Base-by-base conservation (phyloP, 2,888 invertebrate genomes). In the Listrodromus nycthemerus region DNA sequence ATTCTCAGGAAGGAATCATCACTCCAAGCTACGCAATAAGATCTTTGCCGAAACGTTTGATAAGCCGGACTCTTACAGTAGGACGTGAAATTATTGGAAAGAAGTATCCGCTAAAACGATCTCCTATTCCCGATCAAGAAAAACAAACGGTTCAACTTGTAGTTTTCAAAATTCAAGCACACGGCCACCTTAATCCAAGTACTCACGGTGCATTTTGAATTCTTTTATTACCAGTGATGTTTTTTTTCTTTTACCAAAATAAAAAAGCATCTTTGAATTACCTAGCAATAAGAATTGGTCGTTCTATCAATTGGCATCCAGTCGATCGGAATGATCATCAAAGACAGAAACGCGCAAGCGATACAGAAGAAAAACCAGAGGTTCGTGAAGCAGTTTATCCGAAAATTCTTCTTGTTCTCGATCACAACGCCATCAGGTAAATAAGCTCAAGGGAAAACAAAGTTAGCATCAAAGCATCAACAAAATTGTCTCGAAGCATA, bases 1-100 rank as follows among this genome's bases (percentile, higher is more conserved):
- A 16, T 41, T 13, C 41, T 45, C 19, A 77, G 77, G 67, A 77
- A 58, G 77, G 77, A 61, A 58, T 77, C 6, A 67, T 77, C 1
- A 61, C 69, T 1, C 58, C 77, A 1, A 13, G 61, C 30, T 77
- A 19, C 10, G 37, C 37, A 1, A 37, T 37, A 37, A 37, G 37
- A 37, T 37, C 37, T 37, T 37, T 37, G 37, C 77, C 69, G 8
- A 77, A 77, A 58, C 45, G 77, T 58, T 33, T 77, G 21, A 30
- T 41, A 30, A 45, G 4, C 4, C 45, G 48, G 33, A 24, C 21
- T 45, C 65, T 66, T 13, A 37, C 19, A 21, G 19, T 66, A 41
- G 74, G 63, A 3, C 4, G 30, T 19, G 16, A 63, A 30, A 16
- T 74, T 30, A 7, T 74, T 19, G 2, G 2, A 1, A 41, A 50